Conservation (phyloP, 1,140 invertebrate species). For the Phortica variegata region DNA sequence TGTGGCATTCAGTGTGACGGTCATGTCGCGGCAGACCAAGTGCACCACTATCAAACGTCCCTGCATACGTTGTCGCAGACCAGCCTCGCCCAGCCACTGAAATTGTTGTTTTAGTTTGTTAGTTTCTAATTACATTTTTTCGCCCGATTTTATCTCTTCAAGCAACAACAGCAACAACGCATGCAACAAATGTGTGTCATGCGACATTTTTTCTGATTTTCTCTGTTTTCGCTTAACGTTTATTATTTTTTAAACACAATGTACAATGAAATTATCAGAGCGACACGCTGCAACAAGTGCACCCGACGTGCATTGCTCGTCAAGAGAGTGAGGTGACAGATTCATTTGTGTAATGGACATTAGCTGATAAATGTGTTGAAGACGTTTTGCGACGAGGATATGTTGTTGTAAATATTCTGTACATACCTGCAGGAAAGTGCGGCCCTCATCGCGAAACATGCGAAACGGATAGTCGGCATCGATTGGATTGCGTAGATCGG, state of each 20-base stretch:
- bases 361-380: no score
- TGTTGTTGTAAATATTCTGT: no score
- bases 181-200: no score
- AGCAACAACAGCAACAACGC: no score
- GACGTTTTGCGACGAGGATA: no score
- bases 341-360: no score
- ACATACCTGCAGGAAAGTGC: slow-evolving; percentile 74
- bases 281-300: no score
- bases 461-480: slow-evolving; percentile 77
- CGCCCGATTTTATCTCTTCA: no score
- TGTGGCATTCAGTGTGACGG: slow-evolving; percentile 58
- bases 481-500: slow-evolving; percentile 71
- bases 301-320: no score
- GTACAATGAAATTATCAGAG: background rate
- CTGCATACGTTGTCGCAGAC: slow-evolving; percentile 70
- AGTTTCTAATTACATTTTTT: slow-evolving; percentile 1
- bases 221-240: no score
- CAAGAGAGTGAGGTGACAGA: no score
- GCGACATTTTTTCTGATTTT: no score
- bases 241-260: background rate
- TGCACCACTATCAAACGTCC: slow-evolving; percentile 77
- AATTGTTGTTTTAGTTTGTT: slow-evolving; percentile 1
- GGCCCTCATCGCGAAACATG: slow-evolving; percentile 75
- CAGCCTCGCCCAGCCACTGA: slow-evolving; percentile 79
- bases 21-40: slow-evolving; percentile 76